A percentile compares a stretch with the other conserved stretches of the same genome.
These are phyloP conservation scores for Drosophila insularis DNA, from an alignment of 1,140 invertebrate species.

Conservation along the genomic window DNA sequence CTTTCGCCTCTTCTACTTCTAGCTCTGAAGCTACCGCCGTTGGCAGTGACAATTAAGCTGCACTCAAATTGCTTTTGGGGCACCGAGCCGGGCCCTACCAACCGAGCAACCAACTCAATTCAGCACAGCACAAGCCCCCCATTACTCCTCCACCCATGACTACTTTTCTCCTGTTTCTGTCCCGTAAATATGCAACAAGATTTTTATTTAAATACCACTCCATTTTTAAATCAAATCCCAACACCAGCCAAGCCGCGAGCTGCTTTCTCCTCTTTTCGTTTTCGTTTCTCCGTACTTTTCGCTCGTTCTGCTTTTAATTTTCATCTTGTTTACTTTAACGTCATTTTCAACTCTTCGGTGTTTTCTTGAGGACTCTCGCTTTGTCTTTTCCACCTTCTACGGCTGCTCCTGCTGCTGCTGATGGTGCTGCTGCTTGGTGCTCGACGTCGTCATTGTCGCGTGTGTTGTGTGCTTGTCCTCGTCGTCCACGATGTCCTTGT, in stretches of 20 bases:
- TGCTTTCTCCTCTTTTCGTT: slow-evolving; percentile 5
- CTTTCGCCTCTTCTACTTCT: not conserved
- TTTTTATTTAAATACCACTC: slow-evolving; percentile 81
- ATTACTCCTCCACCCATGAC: no score
- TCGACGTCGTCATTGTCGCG: slow-evolving; percentile 52
- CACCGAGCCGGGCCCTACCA: not conserved
- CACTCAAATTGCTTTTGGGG: slow-evolving; percentile 70
- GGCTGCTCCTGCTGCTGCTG: not conserved
- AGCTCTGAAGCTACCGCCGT: slow-evolving; percentile 6
- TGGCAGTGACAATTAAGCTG: slow-evolving; percentile 72
- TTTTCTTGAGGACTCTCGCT: slow-evolving; percentile 76
- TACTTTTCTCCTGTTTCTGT: no score
- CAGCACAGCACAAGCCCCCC: no score
- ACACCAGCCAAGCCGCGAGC: slow-evolving; percentile 43
- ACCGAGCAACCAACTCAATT: no score
- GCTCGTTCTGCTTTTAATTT: slow-evolving; percentile 69
- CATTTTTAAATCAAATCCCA: slow-evolving; percentile 80
- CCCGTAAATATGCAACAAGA: slow-evolving; percentile 77
- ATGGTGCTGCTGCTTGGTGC: not conserved
- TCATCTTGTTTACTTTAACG: slow-evolving; percentile 82
- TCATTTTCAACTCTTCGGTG: slow-evolving; percentile 81
- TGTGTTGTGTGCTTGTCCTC: slow-evolving; percentile 39
- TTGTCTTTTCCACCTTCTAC: slow-evolving; percentile 33
- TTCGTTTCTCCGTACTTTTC: not conserved
- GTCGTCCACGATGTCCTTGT: not conserved